Percentiles rank a stretch among this genome's conserved stretches.
Evolutionary conservation across 2,797 vertebrate genomes (phyloP).

Genomic region (Cichlasoma orientale): DNA sequence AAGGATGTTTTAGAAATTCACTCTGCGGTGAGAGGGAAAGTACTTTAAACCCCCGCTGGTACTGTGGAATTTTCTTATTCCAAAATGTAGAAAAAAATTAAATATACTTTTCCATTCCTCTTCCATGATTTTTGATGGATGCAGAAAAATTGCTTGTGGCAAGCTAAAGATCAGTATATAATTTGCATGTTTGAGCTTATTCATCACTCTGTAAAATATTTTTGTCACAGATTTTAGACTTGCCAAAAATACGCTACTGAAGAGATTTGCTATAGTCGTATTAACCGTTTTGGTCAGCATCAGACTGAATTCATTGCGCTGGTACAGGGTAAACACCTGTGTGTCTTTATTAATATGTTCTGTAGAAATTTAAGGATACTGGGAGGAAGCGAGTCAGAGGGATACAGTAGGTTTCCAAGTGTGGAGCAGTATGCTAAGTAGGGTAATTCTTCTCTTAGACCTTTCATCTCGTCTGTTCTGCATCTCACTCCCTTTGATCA

Average conservation of each 20-base stretch:
- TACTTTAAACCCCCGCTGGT: not conserved
- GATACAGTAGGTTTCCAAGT: conserved; percentile 9
- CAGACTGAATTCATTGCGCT: not conserved
- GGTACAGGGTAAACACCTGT: conserved; percentile 17
- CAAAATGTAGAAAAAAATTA: not conserved
- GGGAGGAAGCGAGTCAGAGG: not conserved
- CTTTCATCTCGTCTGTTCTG: not conserved
- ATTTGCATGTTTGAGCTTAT: not conserved
- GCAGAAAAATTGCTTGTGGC: not conserved
- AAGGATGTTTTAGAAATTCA: conserved; percentile 26
- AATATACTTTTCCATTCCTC: not conserved
- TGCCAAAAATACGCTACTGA: not conserved
- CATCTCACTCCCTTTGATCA: conserved; percentile 48
- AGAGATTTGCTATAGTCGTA: not conserved
- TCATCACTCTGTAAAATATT: not conserved
- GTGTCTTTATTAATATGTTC: not conserved
- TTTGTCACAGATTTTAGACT: not conserved
- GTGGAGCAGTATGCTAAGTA: conserved; percentile 41
- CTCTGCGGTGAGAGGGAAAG: conserved; percentile 4
- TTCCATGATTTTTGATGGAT: not conserved
- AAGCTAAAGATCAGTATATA: not conserved
- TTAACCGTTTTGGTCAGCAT: not conserved
- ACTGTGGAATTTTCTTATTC: not conserved
- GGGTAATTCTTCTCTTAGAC: not conserved
- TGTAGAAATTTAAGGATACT: not conserved